These are phyloP conservation scores for Bombus soroeensis DNA, from an alignment of 1,140 invertebrate genomes.

Conservation along the genomic window DNA sequence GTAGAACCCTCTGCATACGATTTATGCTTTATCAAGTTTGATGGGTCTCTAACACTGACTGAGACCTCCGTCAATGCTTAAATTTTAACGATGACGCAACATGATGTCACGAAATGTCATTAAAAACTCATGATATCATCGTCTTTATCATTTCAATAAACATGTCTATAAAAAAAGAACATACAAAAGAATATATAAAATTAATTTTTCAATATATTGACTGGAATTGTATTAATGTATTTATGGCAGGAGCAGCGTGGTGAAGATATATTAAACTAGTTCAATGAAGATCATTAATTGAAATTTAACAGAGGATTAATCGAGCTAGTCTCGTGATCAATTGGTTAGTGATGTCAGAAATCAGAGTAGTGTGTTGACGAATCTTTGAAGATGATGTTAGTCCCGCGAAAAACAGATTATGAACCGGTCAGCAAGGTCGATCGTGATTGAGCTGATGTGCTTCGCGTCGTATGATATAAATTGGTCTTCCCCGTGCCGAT, in stretches of 20 bases:
- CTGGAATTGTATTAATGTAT: background rate
- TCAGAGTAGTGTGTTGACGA: conserved; percentile 4
- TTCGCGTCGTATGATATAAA: conserved; percentile 65
- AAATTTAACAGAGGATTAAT: background rate
- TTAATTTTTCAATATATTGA: background rate
- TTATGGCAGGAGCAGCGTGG: background rate
- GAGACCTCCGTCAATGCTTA: conserved; percentile 41
- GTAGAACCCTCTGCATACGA: conserved; percentile 41
- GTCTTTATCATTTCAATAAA: background rate
- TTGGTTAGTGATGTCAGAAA: conserved; percentile 16
- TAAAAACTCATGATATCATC: background rate
- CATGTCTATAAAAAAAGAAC: background rate
- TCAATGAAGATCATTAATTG: background rate
- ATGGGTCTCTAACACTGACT: conserved; percentile 43
- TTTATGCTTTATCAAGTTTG: conserved; percentile 57
- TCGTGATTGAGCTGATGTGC: conserved; percentile 68
- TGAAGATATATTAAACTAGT: background rate
- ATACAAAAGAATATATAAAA: background rate
- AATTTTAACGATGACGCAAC: conserved; percentile 50
- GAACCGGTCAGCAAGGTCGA: conserved; percentile 72
- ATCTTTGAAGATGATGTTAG: conserved; percentile 43
- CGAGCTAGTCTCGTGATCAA: conserved; percentile 11
- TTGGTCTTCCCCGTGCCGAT: conserved; percentile 68
- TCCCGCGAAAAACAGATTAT: conserved; percentile 70
- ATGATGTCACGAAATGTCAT: background rate